Conservation (phyloP, 2,797 vertebrate genomes). For the Gymnodraco acuticeps region DNA sequence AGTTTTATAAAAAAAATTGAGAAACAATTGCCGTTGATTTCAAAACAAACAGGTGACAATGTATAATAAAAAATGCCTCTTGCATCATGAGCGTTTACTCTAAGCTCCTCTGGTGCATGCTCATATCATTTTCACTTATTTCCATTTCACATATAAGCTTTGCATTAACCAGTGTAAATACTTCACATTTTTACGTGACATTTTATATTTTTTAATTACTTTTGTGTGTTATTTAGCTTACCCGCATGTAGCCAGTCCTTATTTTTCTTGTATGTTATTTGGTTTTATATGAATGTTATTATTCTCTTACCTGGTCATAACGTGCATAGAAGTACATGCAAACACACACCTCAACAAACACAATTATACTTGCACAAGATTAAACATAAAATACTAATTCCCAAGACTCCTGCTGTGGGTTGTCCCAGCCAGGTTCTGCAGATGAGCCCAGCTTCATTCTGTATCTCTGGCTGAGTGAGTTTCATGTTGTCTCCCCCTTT, state of each 20-base stretch:
- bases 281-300: neutral
- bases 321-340: conserved; percentile 6
- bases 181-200: no score
- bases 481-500: conserved; percentile 59
- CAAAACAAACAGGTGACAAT: neutral
- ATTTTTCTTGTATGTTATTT: conserved; percentile 33
- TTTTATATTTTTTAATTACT: neutral
- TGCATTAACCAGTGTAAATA: no score
- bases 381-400: conserved; percentile 5
- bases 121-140: neutral
- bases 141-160: no score
- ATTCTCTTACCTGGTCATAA: conserved; percentile 21
- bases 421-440: conserved; percentile 26
- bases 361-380: neutral
- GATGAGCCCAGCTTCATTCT: conserved; percentile 45
- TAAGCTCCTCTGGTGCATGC: neutral
- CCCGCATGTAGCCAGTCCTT: conserved; percentile 4
- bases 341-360: conserved; percentile 5
- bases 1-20: neutral
- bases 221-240: neutral
- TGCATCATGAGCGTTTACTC: neutral
- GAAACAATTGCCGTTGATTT: neutral
- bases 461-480: conserved; percentile 48
- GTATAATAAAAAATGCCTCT: neutral
- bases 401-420: conserved; percentile 4